Conservation (phyloP, 2,113 vertebrate genomes). For the Nibea coibor region DNA sequence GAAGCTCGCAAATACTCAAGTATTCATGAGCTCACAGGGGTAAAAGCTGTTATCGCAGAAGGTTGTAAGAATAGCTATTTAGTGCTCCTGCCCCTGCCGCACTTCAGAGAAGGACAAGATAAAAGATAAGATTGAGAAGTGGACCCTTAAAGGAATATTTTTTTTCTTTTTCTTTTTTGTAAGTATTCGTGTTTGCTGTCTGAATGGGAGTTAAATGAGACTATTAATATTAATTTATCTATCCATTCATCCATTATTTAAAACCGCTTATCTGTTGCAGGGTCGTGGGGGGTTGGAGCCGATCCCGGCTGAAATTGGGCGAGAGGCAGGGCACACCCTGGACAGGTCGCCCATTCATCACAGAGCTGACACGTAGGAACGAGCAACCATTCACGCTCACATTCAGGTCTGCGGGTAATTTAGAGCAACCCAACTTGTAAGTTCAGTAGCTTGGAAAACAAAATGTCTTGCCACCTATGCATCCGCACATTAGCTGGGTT, state of each 20-base stretch:
- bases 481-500: background rate
- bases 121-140: conserved; percentile 5
- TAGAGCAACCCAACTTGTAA: background rate
- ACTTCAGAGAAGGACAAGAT: conserved; percentile 3
- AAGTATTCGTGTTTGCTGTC: conserved; percentile 20
- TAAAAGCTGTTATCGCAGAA: conserved; percentile 46
- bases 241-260: no score
- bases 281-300: no score
- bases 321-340: no score
- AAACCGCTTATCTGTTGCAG: no score
- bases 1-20: conserved; percentile 45
- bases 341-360: no score
- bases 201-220: conserved; percentile 9
- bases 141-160: conserved; percentile 7
- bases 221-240: conserved; percentile 21
- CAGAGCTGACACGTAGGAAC: no score
- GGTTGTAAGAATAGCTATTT: conserved; percentile 14
- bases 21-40: conserved; percentile 49
- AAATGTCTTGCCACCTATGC: background rate
- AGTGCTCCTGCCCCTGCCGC: conserved; percentile 6
- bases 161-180: background rate
- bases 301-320: no score
- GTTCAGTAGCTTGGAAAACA: background rate
- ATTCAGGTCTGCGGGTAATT: no score
- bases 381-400: no score